Evolutionary conservation across 2,888 invertebrate species (phyloP).

Genomic region (Pheosia gnoma): DNA sequence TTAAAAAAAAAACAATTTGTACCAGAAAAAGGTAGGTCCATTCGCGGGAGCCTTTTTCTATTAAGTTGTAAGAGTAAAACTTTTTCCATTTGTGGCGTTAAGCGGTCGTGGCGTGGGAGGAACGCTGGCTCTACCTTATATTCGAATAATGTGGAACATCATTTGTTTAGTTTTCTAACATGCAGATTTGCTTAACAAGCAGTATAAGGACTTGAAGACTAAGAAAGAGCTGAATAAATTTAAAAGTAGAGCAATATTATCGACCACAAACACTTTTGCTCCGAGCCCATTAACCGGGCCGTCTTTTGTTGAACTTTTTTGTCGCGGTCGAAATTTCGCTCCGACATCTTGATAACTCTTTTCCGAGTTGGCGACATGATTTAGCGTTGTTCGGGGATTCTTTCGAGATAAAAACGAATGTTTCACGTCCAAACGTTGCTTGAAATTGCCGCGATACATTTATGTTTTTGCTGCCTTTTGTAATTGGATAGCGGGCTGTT

Average conservation of each 20-base stretch:
- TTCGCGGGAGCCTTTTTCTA: constrained; percentile 46
- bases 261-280: not conserved
- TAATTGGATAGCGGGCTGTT: not conserved
- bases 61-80: constrained; percentile 49
- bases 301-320: constrained; percentile 32
- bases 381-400: constrained; percentile 45
- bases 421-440: constrained; percentile 12
- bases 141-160: constrained; percentile 24
- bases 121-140: constrained; percentile 15
- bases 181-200: too few species aligned
- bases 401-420: constrained; percentile 21
- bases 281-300: constrained; percentile 19
- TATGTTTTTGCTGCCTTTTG: constrained; percentile 1
- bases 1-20: constrained; percentile 50
- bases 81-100: constrained; percentile 56
- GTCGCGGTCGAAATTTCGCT: constrained; percentile 25
- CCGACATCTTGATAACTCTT: constrained; percentile 57
- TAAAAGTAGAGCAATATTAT: constrained; percentile 5
- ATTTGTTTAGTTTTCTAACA: too few species aligned
- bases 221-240: not conserved
- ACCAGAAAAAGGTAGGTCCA: constrained; percentile 48
- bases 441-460: not conserved
- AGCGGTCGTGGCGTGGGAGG: constrained; percentile 27
- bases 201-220: too few species aligned
- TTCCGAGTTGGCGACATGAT: constrained; percentile 49